Base-by-base conservation (phyloP, 2,888 invertebrate species). In the Dryadula phaetusa region DNA sequence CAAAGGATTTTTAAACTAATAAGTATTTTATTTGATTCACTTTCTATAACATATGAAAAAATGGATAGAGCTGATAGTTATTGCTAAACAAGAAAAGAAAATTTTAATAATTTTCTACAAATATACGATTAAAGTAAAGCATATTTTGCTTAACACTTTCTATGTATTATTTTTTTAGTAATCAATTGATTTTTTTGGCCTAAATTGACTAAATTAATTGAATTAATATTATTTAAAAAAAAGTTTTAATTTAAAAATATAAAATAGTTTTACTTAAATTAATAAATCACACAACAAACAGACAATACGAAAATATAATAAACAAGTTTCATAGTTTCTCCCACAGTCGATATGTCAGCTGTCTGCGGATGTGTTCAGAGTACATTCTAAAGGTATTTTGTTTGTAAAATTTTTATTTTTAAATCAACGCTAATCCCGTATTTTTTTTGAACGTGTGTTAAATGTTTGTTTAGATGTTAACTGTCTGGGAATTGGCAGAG, bases 321-420 rank as follows among this genome's bases (percentile, higher is more conserved):
- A 16, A 1, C 40, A n/a, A 32, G 12, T 5, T 34, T 37, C 22
- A 54, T 37, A 64, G n/a, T n/a, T n/a, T n/a, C n/a, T n/a, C n/a
- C n/a, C n/a, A 49, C 56, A 58, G 58, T 58, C n/a, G 56, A 64
- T 56, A 64, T 64, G 34, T 58, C 64, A 64, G 58, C 56, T 18
- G 46, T 47, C 56, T 18, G 4, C 20, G 20, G 44, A 20, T 25
- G 49, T 54, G 53, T 54, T 8, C 12, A 18, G 28, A 1, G 16
- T 10, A 8, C 12, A 5, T 28, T 1, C 28, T 4, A 16, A 28
- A 32, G 1, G 4, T 28, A 52, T 52, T 52, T 32, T 32, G 16
- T 18, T 28, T 52, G 52, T 25, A 14, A 3, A 47, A 6, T 12
- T 25, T 20, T 47, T 64, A 64, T 64, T 64, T 64, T 47, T 58